These are phyloP conservation scores for Coptodon bakossiorum DNA, from an alignment of 2,113 vertebrate species.

Conservation along the genomic window DNA sequence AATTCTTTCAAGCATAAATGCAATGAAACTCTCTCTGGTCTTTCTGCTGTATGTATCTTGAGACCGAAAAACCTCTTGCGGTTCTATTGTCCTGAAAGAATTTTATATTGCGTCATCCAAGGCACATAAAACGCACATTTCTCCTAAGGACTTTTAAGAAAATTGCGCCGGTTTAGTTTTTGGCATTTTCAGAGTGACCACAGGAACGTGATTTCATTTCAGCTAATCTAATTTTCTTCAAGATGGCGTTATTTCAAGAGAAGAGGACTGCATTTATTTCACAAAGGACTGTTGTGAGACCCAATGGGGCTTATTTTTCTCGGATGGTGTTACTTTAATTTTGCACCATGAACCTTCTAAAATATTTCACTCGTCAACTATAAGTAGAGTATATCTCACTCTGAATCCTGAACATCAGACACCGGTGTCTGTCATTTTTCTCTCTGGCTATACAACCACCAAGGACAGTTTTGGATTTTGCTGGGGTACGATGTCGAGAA, in stretches of 20 bases:
- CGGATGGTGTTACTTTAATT: background rate
- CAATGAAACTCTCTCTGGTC: background rate
- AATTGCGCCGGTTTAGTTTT: background rate
- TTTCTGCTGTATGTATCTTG: background rate
- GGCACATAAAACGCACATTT: background rate
- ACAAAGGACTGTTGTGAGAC: background rate
- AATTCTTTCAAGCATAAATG: background rate
- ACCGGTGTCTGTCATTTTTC: background rate
- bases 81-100: background rate
- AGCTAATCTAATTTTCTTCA: background rate
- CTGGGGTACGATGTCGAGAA: background rate
- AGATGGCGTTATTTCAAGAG: background rate
- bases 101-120: background rate
- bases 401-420: background rate
- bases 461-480: accelerated
- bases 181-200: background rate
- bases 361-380: background rate
- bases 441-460: background rate
- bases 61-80: background rate
- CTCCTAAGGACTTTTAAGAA: background rate
- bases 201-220: background rate
- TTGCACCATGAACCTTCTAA: background rate
- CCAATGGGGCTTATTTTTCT: background rate
- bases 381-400: background rate
- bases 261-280: background rate